phyloP scores from a whole-genome alignment of 2,888 invertebrate genomes.

The Phalera bucephala region DNA sequence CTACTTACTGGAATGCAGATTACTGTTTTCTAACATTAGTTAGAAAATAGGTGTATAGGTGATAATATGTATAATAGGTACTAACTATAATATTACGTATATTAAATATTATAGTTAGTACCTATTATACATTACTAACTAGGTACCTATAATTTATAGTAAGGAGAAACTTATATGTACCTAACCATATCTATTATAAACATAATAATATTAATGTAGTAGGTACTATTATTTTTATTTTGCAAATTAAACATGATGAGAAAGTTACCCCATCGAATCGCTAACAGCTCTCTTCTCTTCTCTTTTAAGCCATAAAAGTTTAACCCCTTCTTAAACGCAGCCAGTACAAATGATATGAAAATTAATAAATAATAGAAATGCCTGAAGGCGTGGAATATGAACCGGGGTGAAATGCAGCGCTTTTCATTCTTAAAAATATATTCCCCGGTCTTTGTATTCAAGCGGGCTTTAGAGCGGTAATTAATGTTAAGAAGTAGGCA shows the following conservation, averaged over 20 bases:
- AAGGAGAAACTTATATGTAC: too few relatives aligned
- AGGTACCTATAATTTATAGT: too few relatives aligned
- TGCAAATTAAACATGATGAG: slow-evolving; percentile 3
- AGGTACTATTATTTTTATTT: neutral
- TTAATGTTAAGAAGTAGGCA: slow-evolving; percentile 46
- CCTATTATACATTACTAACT: too few relatives aligned
- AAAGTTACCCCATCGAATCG: slow-evolving; percentile 29
- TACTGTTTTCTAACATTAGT: too few relatives aligned
- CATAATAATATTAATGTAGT: too few relatives aligned
- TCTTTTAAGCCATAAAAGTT: slow-evolving; percentile 36
- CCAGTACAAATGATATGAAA: slow-evolving; percentile 34
- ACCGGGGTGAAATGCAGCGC: slow-evolving; percentile 25
- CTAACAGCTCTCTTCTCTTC: slow-evolving; percentile 34
- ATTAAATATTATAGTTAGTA: too few relatives aligned
- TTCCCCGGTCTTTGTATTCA: slow-evolving; percentile 36
- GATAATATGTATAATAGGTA: too few relatives aligned
- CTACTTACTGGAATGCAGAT: too few relatives aligned
- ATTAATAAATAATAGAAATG: slow-evolving; percentile 50
- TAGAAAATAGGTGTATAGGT: too few relatives aligned
- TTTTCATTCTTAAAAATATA: slow-evolving; percentile 37
- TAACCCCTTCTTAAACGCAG: slow-evolving; percentile 33
- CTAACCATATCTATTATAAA: too few relatives aligned
- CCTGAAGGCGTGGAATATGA: slow-evolving; percentile 38
- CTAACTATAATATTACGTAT: too few relatives aligned
- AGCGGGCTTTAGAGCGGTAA: slow-evolving; percentile 35